Conservation (phyloP, 2,113 vertebrate species). For the Anarhynchus alexandrinus region DNA sequence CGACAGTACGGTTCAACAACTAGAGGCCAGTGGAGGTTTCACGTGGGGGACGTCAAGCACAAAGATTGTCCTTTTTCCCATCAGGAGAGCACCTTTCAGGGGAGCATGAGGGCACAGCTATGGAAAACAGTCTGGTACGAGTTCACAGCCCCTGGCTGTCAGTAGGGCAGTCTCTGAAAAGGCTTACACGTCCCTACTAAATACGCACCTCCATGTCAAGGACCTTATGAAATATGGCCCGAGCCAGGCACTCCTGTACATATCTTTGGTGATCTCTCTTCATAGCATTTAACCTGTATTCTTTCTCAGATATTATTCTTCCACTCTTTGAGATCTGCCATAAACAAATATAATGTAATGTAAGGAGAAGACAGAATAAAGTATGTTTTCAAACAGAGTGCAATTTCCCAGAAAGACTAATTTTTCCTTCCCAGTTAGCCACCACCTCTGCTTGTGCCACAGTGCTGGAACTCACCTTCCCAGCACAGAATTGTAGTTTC, state of each 20-base stretch:
- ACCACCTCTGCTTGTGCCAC: background rate
- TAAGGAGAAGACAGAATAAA: background rate
- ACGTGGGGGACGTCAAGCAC: fast-evolving
- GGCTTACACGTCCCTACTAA: background rate
- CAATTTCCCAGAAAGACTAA: background rate
- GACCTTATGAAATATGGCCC: conserved; percentile 86
- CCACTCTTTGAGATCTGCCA: conserved; percentile 88
- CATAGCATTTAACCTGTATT: conserved; percentile 82
- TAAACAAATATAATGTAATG: background rate
- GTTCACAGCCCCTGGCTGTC: background rate
- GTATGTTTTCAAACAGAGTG: background rate
- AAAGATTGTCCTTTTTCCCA: background rate
- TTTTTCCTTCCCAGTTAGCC: background rate
- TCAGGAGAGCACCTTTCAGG: background rate
- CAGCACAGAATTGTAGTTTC: background rate
- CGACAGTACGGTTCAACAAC: fast-evolving
- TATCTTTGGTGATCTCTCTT: conserved; percentile 83
- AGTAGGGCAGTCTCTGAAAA: background rate
- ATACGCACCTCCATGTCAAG: conserved; percentile 88
- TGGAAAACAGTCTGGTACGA: fast-evolving
- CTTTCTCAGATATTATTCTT: conserved; percentile 89
- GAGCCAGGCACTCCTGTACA: conserved; percentile 82
- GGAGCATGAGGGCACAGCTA: background rate
- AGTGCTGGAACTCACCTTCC: background rate
- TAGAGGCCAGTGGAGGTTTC: background rate